Base-by-base conservation (phyloP, 2,797 vertebrate species). In the Acrocephalus scirpaceus region DNA sequence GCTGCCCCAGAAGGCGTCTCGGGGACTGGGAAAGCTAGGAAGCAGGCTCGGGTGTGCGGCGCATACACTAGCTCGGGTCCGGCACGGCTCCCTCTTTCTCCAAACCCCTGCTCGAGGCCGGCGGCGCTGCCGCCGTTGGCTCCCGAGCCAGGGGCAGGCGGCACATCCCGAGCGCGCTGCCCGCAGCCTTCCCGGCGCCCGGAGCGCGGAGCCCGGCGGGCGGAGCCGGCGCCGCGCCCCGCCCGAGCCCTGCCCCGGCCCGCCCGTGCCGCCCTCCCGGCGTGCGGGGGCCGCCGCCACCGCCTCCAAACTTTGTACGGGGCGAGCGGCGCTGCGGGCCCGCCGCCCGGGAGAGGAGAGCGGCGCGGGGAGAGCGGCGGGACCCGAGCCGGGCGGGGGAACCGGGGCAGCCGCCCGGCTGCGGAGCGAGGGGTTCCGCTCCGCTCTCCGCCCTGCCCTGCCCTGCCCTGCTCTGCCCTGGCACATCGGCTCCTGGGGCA, bases 61-160 rank as follows among this genome's bases (percentile, higher is more conserved):
- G 20, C 38, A 11, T 1, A 27, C 47, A 2, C 2, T 22, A 18
- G 38, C 66, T 23, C 38, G 26, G 20, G 23, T 29, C 27, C 3
- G 45, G 11, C 36, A 9, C 30, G 17, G 6, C 47, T 13, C 17
- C 0, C 14, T 13, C 12, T 9, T 10, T 19, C 20, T 16, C 7
- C 25, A 26, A 13, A 16, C 3, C 42, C 18, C 7, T 8, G 5
- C 8, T 9, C 0, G 58, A 4, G 13, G 26, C 36, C 9, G 36
- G 42, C 51, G 9, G 22, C 14, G 18, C 48, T 26, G 13, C 44
- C 14, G 9, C 61, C 4, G 7, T 0, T 1, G n/a, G 22, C 13
- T 16, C 50, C 50, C 17, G 29, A 21, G 19, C 19, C 8, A n/a
- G 19, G 53, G 19, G 19, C 53, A 9, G 30, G 11, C n/a, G n/a